Conservation (phyloP, 2,113 vertebrate species). For the Echinops telfairi region DNA sequence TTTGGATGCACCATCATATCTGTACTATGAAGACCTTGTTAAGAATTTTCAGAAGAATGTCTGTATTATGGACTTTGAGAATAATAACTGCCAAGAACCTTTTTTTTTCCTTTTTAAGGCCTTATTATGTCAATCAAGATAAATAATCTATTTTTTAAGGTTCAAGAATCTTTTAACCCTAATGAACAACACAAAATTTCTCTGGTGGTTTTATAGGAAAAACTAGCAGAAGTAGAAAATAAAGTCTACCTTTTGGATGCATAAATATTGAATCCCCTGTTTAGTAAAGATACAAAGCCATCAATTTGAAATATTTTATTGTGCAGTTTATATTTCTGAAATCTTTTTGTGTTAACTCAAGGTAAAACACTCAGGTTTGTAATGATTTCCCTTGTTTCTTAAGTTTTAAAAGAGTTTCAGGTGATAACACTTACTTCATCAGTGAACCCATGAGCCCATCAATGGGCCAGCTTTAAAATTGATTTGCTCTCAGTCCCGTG, state of each 20-base stretch:
- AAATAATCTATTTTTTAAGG: no score
- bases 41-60: not conserved
- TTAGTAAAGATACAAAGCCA: not conserved
- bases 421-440: not conserved
- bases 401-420: not conserved
- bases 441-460: not conserved
- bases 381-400: slow-evolving; percentile 36
- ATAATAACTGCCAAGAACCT: not conserved
- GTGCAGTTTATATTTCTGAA: not conserved
- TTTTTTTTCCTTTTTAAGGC: not conserved
- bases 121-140: no score
- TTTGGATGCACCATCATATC: no score
- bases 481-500: rapidly evolving
- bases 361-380: not conserved
- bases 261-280: not conserved
- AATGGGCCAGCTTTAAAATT: not conserved
- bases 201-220: not conserved
- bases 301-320: not conserved
- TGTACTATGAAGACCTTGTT: not conserved
- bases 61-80: not conserved
- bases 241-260: not conserved
- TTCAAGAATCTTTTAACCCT: not conserved
- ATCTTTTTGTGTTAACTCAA: slow-evolving; percentile 23
- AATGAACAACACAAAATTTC: not conserved
- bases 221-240: not conserved